A percentile compares a stretch with the other conserved stretches of the same genome.
Conservation (phyloP, 2,888 invertebrate species). For the Poecilobothrus nobilitatus region DNA sequence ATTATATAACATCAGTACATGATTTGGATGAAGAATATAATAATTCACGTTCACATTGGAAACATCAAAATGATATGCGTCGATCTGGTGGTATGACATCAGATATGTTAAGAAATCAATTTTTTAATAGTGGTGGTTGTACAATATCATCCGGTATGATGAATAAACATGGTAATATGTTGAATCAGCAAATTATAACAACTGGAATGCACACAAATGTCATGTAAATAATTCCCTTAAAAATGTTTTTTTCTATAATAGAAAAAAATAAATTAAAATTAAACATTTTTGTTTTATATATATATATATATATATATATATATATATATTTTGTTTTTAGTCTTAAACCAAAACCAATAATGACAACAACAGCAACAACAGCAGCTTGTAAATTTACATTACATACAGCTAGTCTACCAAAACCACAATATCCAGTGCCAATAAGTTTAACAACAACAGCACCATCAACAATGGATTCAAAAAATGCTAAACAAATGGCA, state of each 20-base stretch:
- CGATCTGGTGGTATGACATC: background rate
- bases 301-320: slow-evolving; percentile 15
- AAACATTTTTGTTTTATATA: background rate
- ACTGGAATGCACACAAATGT: slow-evolving; percentile 43
- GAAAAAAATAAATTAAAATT: background rate
- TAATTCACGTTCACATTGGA: slow-evolving; percentile 36
- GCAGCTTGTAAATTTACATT: slow-evolving; percentile 54
- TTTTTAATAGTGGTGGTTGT: background rate
- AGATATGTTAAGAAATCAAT: background rate
- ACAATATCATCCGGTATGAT: background rate
- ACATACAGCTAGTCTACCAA: slow-evolving; percentile 64
- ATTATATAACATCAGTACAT: slow-evolving; percentile 34
- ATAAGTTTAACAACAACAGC: slow-evolving; percentile 37
- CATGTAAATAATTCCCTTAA: slow-evolving; percentile 33
- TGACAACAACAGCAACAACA: slow-evolving; percentile 43
- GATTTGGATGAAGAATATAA: slow-evolving; percentile 35
- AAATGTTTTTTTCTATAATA: too few relatives aligned
- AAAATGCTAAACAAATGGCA: slow-evolving; percentile 62
- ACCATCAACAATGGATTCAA: slow-evolving; percentile 49
- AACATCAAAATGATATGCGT: slow-evolving; percentile 24
- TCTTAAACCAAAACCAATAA: slow-evolving; percentile 34
- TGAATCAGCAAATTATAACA: slow-evolving; percentile 33
- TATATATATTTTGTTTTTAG: slow-evolving; percentile 25
- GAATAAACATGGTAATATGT: slow-evolving; percentile 1
- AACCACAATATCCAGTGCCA: slow-evolving; percentile 59